These are phyloP conservation scores for Penaeus monodon DNA, from an alignment of 2,888 invertebrate genomes.

Conservation along the genomic window DNA sequence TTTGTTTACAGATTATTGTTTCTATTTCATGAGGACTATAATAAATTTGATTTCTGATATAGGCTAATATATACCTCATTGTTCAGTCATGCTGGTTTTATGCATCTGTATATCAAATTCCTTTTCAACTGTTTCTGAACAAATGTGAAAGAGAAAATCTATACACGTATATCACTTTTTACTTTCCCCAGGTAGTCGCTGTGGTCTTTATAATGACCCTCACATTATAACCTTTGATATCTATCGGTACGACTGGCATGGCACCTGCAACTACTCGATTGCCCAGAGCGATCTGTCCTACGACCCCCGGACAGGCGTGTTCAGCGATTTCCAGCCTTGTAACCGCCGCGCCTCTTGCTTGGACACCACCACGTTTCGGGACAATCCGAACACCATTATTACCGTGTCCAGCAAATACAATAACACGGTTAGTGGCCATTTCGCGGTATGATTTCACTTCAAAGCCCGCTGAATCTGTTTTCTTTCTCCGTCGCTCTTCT, in stretches of 20 bases:
- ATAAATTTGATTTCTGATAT: too few species aligned
- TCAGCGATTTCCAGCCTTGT: not conserved
- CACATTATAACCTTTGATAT: conserved; percentile 37
- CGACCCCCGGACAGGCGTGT: conserved; percentile 14
- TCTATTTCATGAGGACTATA: too few species aligned
- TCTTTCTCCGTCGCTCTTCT: not conserved
- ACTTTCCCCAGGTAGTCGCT: conserved; percentile 8
- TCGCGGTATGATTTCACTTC: not conserved
- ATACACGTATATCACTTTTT: not conserved
- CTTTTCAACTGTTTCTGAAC: not conserved
- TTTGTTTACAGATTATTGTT: too few species aligned
- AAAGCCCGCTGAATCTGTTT: too few species aligned
- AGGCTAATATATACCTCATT: too few species aligned
- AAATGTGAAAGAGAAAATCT: not conserved
- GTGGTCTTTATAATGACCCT: conserved; percentile 26
- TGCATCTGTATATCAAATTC: not conserved
- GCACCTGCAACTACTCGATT: conserved; percentile 34
- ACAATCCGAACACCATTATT: not conserved
- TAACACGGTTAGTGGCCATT: not conserved
- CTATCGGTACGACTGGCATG: conserved; percentile 36
- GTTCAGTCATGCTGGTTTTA: too few species aligned
- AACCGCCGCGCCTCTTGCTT: not conserved
- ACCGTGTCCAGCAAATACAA: not conserved
- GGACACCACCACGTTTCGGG: conserved; percentile 2
- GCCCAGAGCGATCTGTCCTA: conserved; percentile 10